Conservation (phyloP, 1,140 invertebrate species). For the Lysiphlebus fabarum region DNA sequence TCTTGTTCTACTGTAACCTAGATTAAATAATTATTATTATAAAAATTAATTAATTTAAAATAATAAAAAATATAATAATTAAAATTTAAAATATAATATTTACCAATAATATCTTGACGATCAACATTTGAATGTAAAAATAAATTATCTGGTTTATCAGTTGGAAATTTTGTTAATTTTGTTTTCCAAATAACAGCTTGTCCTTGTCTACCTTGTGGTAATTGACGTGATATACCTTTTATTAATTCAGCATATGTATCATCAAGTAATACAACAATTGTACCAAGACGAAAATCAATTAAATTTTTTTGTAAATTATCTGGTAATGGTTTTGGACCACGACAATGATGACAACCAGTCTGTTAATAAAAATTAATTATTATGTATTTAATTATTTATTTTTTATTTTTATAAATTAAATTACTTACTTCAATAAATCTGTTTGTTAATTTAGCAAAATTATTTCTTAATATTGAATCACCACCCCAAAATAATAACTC, state of each 20-base stretch:
- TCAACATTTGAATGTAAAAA: constrained; percentile 38
- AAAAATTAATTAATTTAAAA: not conserved
- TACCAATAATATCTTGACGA: constrained; percentile 51
- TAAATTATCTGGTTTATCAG: constrained; percentile 39
- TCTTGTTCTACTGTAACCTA: constrained; percentile 45
- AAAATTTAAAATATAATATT: constrained; percentile 13
- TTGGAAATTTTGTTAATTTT: constrained; percentile 27
- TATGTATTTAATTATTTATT: not conserved
- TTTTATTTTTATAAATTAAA: constrained; percentile 9
- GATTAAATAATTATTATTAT: constrained; percentile 7
- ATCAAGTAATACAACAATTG: constrained; percentile 41
- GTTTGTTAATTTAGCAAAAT: constrained; percentile 43
- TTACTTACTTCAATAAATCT: constrained; percentile 39
- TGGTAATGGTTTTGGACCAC: constrained; percentile 42
- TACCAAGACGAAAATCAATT: constrained; percentile 41
- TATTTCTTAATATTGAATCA: constrained; percentile 42
- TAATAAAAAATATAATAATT: constrained; percentile 7
- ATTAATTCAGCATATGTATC: constrained; percentile 37
- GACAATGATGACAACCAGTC: constrained; percentile 52
- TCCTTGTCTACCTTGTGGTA: constrained; percentile 43
- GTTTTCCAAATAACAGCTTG: constrained; percentile 45
- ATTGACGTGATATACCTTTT: constrained; percentile 35
- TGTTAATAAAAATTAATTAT: constrained; percentile 27
- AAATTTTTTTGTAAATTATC: constrained; percentile 41
- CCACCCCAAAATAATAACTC: constrained; percentile 45